Evolutionary conservation across 1,140 invertebrate species (phyloP), one percentile per base, ranked within the genome.

Genomic region (Sitophilus oryzae): DNA sequence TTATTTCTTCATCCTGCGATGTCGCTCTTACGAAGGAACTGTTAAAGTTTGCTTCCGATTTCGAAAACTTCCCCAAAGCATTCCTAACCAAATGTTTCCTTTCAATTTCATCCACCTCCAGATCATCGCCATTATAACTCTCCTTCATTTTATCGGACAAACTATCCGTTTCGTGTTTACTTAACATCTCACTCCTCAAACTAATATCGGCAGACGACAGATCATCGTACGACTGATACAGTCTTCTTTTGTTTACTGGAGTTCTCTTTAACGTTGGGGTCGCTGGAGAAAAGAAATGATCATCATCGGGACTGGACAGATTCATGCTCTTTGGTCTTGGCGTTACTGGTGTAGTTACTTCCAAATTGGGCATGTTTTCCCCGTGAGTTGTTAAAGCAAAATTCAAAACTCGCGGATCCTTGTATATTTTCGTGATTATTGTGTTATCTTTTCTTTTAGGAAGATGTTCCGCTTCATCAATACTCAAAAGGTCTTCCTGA

Each of bases 391-490:
- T 36, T 15, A 61, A 41, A 9, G 59, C 62, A 36, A 61, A 62
- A 34, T 58, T 57, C 19, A 60, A 22, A 9, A 66, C 62, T 18
- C 52, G 45, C 18, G 60, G 56, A 30, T 64, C 53, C n/a, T 58
- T 52, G 25, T 66, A 66, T 20, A 66, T 66, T 30, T 59, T 64
- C 2, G 55, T 59, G 30, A 66, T 66, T 30, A 62, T 25, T 1
- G 64, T 66, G 47, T 66, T 66, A 45, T 64, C 64, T 30, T 55
- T 62, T 38, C 56, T 58, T 18, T 30, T 51, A 3, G 40, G 50
- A 0, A 44, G 15, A 23, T n/a, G 5, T n/a, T 34, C 22, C 4
- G 10, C 30, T 34, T 60, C 60, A 38, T 59, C 52, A 6, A 52
- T 40, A 2, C 47, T 48, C 3, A 61, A 16, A 1, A 61, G 23